Evolutionary conservation across 2,797 vertebrate species (phyloP), one percentile per base, ranked within the genome.

Genomic region (Peromyscus attwateri): DNA sequence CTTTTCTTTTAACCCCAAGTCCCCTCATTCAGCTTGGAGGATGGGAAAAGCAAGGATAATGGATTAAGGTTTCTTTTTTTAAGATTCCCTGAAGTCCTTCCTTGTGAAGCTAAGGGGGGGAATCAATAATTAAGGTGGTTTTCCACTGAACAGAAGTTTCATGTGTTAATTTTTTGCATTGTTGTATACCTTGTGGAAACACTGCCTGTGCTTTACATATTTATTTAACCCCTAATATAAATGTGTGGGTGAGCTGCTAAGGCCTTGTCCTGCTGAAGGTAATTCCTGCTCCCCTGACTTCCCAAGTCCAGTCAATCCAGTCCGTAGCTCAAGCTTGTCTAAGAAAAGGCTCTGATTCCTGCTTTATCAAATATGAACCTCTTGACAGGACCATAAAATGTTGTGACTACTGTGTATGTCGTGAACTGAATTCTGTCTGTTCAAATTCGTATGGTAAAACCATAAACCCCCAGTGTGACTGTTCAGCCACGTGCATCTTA

Each of bases 151-250:
- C 85, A 92, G 8, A 43, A 31, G 3, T 49, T 76, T 89, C 37
- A 0, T 77, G 43, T 93, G 17, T 75, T 66, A 77, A 76, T 27
- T n/a, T 40, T 90, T 80, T 68, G 19, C 10, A 5, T 87, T 14
- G 68, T 75, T 81, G 68, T 91, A 62, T 11, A 17, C n/a, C 9
- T 34, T 75, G 7, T 80, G 23, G n/a, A 93, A 94, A 46, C 2
- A 37, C 5, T 92, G 91, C 9, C 23, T 81, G 55, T 81, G 43
- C 66, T 79, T 64, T 3, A 64, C 23, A 25, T 17, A 75, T 71
- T 93, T 76, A 57, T 84, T 95, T 92, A 71, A 46, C 27, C 34
- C 29, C 62, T 88, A 91, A 82, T 71, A 29, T 60, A 83, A 90
- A 94, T 14, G 12, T 66, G 27, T 71, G 52, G 17, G 16, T 60